phyloP scores from a whole-genome alignment of 2,797 vertebrate genomes.

The Gallinago nigripennis region DNA sequence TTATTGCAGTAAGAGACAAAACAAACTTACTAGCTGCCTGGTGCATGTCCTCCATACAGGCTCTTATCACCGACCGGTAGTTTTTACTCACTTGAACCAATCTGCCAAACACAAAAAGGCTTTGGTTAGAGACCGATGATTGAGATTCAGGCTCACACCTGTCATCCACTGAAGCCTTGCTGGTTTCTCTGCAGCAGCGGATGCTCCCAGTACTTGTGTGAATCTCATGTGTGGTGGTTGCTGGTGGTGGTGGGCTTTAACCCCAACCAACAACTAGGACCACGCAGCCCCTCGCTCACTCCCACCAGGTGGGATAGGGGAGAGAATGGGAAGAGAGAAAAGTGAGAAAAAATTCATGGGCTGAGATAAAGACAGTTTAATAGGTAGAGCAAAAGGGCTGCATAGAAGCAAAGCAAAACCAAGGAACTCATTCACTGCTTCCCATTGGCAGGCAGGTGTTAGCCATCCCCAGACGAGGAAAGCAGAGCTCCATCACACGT shows the following conservation, averaged over 20 bases:
- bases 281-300: not conserved
- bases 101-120: slow-evolving; percentile 72
- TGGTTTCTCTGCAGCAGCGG: not conserved
- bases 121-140: not conserved
- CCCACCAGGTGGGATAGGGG: not conserved
- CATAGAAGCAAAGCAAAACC: not conserved
- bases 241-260: not conserved
- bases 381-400: not conserved
- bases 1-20: not conserved
- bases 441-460: not conserved
- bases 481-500: not conserved
- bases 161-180: not conserved
- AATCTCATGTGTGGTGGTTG: fast-evolving
- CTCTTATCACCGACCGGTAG: slow-evolving; percentile 94
- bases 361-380: not conserved
- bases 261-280: not conserved
- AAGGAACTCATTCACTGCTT: not conserved
- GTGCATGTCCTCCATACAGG: slow-evolving; percentile 95
- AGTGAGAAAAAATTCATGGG: not conserved
- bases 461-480: not conserved
- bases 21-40: slow-evolving; percentile 83
- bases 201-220: no score
- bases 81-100: slow-evolving; percentile 95
- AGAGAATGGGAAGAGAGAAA: not conserved
- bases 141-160: not conserved